These are phyloP conservation scores for Phalera bucephala DNA, from an alignment of 2,888 invertebrate species.

Conservation along the genomic window DNA sequence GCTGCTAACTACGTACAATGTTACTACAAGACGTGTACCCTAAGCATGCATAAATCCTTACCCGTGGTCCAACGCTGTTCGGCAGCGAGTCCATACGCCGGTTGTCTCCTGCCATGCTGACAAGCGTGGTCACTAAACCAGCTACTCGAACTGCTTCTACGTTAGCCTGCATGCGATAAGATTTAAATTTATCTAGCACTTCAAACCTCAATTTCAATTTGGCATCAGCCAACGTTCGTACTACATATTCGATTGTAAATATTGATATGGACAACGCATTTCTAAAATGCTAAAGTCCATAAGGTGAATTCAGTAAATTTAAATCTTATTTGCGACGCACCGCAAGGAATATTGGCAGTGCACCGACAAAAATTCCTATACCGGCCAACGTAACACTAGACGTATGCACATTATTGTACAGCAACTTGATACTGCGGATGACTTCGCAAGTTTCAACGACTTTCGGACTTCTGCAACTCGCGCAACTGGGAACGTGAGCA, in stretches of 20 bases:
- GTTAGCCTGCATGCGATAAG: constrained; percentile 86
- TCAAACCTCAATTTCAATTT: constrained; percentile 37
- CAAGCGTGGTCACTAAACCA: constrained; percentile 91
- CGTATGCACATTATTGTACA: constrained; percentile 49
- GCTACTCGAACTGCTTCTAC: constrained; percentile 92
- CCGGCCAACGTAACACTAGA: constrained; percentile 47
- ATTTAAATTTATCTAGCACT: constrained; percentile 74
- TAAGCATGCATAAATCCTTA: constrained; percentile 57
- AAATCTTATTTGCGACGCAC: constrained; percentile 72
- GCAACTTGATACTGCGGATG: constrained; percentile 48
- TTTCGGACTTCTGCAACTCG: constrained; percentile 35
- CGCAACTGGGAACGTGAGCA: constrained; percentile 44
- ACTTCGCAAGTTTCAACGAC: constrained; percentile 52
- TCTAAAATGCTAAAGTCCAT: constrained; percentile 41
- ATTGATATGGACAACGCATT: constrained; percentile 32
- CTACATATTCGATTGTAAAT: constrained; percentile 26
- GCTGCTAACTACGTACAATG: constrained; percentile 6
- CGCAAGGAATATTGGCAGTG: constrained; percentile 59
- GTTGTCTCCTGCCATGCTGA: constrained; percentile 89
- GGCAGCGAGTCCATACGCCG: constrained; percentile 77
- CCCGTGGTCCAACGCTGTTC: constrained; percentile 80
- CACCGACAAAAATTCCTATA: constrained; percentile 56
- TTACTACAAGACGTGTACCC: constrained; percentile 21
- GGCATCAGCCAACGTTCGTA: constrained; percentile 28
- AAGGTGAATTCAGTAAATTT: constrained; percentile 62